Evolutionary conservation across 1,140 invertebrate species (phyloP), one percentile per base, ranked within the genome.

Genomic region (Rhagoletis pomonella): DNA sequence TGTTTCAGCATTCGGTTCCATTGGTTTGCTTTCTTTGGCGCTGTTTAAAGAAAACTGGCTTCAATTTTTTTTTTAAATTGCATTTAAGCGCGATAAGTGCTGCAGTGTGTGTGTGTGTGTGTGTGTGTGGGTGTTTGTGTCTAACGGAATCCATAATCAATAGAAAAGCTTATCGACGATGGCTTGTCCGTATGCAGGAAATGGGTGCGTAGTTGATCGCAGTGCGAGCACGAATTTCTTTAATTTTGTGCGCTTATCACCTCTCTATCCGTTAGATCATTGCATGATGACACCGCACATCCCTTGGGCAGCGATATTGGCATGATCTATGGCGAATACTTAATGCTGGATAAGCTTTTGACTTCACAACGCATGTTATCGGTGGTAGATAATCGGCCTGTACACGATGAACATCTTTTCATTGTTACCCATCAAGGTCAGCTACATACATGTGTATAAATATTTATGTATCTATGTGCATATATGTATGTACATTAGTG

Each of bases 381-480:
- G 89, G 94, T 94, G 47, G 94, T 96, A 90, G 94, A 95, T 17
- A 94, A 95, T 64, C 94, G 95, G 47, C 95, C 95, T 0, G 97
- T 99, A 0, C 98, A 99, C 89, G 99, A 99, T 93, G 99, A 99
- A 92, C 99, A 99, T 94, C 94, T 99, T 3, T 99, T 99, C 92
- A 99, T 99, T 77, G 94, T 99, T 10, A 99, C 98, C 47, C 98
- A 99, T 95, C 98, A 99, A 97, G 97, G 98, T 99, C 94, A 85
- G 88, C 77, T 1, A 6, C 6, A 50, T 64, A 19, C 67, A 12
- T 3, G 3, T 44, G 50, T 64, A 29, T 86, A 19, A 17, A 14
- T 60, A 14, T 65, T 9, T 14, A 29, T 29, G 29, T 29, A 29
- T 14, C 6, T 42, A 10, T 6, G 1, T 39, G 9, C 29, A 2